These are phyloP conservation scores for Cygnus buccinator DNA, from an alignment of 2,113 vertebrate species.

Conservation along the genomic window DNA sequence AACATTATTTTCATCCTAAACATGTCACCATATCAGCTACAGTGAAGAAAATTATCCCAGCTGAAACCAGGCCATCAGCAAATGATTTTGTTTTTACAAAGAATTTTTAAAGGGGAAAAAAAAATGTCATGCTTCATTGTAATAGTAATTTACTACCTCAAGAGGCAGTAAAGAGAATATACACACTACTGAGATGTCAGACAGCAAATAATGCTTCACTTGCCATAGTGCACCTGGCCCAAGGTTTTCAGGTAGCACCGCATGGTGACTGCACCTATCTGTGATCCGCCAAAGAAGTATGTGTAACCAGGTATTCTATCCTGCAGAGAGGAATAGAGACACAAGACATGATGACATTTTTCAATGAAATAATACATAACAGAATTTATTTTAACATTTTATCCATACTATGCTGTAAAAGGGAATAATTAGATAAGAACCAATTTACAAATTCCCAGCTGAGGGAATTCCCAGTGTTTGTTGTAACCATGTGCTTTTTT, in stretches of 20 bases:
- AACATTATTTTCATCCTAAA: neutral
- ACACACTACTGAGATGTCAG: rapidly evolving
- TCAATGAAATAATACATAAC: neutral
- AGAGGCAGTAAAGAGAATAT: neutral
- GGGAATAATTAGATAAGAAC: neutral
- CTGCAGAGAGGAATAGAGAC: neutral
- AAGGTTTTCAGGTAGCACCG: neutral
- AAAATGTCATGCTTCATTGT: neutral
- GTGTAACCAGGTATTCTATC: neutral
- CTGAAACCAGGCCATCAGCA: neutral
- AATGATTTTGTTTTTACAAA: neutral
- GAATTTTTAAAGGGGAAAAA: neutral
- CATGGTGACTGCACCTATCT: neutral
- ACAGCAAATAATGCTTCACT: neutral
- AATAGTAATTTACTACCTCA: neutral
- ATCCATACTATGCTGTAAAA: rapidly evolving
- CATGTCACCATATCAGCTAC: neutral
- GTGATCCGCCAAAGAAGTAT: neutral
- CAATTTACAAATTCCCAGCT: neutral
- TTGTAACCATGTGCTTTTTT: neutral
- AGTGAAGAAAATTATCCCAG: too few relatives aligned
- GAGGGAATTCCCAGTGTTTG: neutral
- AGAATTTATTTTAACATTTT: neutral
- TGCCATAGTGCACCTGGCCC: neutral
- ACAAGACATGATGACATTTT: neutral